phyloP scores from a whole-genome alignment of 2,113 vertebrate species.

The Regulus satrapa region DNA sequence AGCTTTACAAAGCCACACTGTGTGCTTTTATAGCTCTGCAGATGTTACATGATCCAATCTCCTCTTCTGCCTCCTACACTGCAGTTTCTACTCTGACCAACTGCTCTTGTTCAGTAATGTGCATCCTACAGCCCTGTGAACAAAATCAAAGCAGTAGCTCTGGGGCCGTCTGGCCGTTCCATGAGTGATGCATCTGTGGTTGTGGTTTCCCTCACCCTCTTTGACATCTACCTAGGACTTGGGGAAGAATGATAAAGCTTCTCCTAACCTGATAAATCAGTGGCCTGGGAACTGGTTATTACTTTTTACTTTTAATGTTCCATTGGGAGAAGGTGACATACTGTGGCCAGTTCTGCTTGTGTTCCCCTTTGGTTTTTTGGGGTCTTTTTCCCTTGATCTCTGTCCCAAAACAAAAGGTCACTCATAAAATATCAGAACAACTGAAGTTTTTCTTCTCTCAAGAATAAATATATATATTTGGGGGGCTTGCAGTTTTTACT shows the following conservation, averaged over 20 bases:
- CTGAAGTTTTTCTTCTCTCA: background rate
- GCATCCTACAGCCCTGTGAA: background rate
- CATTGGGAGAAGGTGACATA: background rate
- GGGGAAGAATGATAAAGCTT: background rate
- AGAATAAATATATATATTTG: background rate
- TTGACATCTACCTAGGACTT: background rate
- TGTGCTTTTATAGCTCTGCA: background rate
- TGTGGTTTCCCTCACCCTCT: background rate
- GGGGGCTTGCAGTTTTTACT: background rate
- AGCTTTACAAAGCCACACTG: background rate
- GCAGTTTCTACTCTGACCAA: background rate
- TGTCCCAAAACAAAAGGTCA: background rate
- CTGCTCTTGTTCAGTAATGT: background rate
- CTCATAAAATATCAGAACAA: background rate
- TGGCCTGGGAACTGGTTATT: background rate
- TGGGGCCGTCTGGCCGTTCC: background rate
- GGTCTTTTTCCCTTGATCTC: background rate
- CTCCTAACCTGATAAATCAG: background rate
- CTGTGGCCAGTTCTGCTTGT: background rate
- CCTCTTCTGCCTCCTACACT: background rate
- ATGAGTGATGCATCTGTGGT: background rate
- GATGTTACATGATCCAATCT: constrained; percentile 11
- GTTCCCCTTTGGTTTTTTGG: background rate
- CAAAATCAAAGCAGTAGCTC: background rate
- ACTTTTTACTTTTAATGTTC: background rate